These are phyloP conservation scores for Drosophila stalkeri DNA, from an alignment of 2,888 invertebrate genomes.

Conservation along the genomic window DNA sequence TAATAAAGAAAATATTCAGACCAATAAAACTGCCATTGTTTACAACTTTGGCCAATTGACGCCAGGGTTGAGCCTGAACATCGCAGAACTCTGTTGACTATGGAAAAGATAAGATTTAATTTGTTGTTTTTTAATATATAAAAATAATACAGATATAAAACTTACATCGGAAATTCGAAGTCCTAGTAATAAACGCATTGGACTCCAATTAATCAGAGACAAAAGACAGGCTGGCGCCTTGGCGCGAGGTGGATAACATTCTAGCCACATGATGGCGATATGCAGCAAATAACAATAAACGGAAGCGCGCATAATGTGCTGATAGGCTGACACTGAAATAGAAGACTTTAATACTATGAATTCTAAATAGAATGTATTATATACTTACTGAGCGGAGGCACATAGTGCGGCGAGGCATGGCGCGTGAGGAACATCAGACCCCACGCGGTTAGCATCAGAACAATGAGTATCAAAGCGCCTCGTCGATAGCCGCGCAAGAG, in stretches of 20 bases:
- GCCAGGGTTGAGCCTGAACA: slow-evolving; percentile 81
- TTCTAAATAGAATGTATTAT: not conserved
- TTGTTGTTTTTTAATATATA: rapidly evolving
- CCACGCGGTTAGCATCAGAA: slow-evolving; percentile 71
- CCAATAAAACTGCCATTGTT: slow-evolving; percentile 74
- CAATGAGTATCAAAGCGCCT: slow-evolving; percentile 78
- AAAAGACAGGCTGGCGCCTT: slow-evolving; percentile 65
- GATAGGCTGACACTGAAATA: slow-evolving; percentile 75
- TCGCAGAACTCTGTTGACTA: slow-evolving; percentile 76
- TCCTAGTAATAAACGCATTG: slow-evolving; percentile 73
- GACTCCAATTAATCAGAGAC: slow-evolving; percentile 66
- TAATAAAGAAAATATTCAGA: slow-evolving; percentile 60
- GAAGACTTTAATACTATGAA: no score
- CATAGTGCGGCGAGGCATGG: slow-evolving; percentile 80
- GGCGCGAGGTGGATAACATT: slow-evolving; percentile 78
- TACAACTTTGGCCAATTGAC: slow-evolving; percentile 76
- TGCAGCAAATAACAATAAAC: slow-evolving; percentile 81
- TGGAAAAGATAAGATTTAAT: not conserved
- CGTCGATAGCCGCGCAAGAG: slow-evolving; percentile 78
- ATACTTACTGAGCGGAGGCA: slow-evolving; percentile 80
- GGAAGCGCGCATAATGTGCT: slow-evolving; percentile 70
- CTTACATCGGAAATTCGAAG: slow-evolving; percentile 80
- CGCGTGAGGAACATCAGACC: slow-evolving; percentile 81
- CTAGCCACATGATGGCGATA: slow-evolving; percentile 80
- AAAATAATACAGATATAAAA: rapidly evolving